Percentiles rank a stretch among this genome's conserved stretches.
Evolutionary conservation across 2,888 invertebrate genomes (phyloP).

Genomic region (Anthrax anthrax): DNA sequence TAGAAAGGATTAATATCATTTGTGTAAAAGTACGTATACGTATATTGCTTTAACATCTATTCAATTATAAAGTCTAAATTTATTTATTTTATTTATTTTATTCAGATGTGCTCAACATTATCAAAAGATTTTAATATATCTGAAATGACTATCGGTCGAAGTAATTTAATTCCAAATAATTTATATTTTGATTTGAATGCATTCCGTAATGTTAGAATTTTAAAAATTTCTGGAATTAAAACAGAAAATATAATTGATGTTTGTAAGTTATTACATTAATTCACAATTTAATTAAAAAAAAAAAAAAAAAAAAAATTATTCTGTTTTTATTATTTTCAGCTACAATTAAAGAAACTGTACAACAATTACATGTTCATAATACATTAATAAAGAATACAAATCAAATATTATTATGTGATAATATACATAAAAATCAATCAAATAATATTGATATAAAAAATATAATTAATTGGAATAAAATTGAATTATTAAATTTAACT

Average conservation of each 20-base stretch:
- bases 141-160: slow-evolving; percentile 47
- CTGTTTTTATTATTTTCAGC: slow-evolving; percentile 10
- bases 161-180: slow-evolving; percentile 70
- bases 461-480: slow-evolving; percentile 41
- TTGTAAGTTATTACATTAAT: slow-evolving; percentile 10
- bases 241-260: slow-evolving; percentile 52
- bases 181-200: slow-evolving; percentile 67
- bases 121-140: neutral
- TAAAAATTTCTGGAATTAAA: slow-evolving; percentile 55
- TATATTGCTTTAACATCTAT: too few relatives aligned
- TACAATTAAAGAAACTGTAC: slow-evolving; percentile 33
- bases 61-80: too few relatives aligned
- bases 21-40: slow-evolving; percentile 21
- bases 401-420: slow-evolving; percentile 72
- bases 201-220: slow-evolving; percentile 61
- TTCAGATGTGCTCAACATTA: neutral
- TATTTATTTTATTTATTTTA: neutral
- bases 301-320: neutral
- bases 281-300: too few relatives aligned
- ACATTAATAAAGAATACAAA: slow-evolving; percentile 40
- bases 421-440: slow-evolving; percentile 51
- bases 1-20: slow-evolving; percentile 39
- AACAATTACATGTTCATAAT: slow-evolving; percentile 32
- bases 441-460: slow-evolving; percentile 4
- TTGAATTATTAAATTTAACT: slow-evolving; percentile 60